These are phyloP conservation scores for Porites cylindrica DNA, from an alignment of 92 coral and sea anemone genomes.

Conservation along the genomic window DNA sequence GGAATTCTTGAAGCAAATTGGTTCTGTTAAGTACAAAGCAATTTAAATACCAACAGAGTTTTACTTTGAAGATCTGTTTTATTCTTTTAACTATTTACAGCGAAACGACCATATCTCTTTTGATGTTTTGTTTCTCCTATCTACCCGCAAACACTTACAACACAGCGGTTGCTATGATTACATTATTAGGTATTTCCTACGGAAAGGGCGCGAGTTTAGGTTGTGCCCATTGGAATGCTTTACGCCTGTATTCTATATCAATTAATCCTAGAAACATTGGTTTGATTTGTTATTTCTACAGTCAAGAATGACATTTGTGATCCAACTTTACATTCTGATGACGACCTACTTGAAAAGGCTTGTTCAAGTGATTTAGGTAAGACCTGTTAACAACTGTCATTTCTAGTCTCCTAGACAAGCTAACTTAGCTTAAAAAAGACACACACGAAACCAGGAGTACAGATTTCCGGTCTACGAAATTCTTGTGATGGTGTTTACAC, in stretches of 20 bases:
- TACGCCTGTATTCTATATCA: background rate
- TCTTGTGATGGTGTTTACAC: background rate
- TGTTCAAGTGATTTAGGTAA: constrained; percentile 26
- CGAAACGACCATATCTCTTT: background rate
- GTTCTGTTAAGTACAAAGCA: background rate
- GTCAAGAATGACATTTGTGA: background rate
- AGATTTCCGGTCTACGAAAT: background rate
- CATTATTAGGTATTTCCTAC: constrained; percentile 19
- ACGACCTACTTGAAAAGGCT: background rate
- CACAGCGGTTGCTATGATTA: background rate
- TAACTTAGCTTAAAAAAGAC: no score
- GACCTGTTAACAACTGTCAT: constrained; percentile 5
- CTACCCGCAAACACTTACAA: background rate
- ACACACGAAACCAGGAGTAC: background rate
- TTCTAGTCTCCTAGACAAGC: background rate
- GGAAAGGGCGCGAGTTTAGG: constrained; percentile 24
- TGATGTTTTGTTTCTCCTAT: background rate
- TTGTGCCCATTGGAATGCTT: background rate
- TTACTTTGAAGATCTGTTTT: background rate
- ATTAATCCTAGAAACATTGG: background rate
- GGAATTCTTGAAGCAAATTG: background rate
- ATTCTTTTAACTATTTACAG: background rate
- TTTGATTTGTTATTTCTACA: constrained; percentile 6
- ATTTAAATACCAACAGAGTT: background rate
- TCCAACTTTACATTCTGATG: background rate